These are phyloP conservation scores for Chromis chromis DNA, from an alignment of 2,797 vertebrate species.

Conservation along the genomic window DNA sequence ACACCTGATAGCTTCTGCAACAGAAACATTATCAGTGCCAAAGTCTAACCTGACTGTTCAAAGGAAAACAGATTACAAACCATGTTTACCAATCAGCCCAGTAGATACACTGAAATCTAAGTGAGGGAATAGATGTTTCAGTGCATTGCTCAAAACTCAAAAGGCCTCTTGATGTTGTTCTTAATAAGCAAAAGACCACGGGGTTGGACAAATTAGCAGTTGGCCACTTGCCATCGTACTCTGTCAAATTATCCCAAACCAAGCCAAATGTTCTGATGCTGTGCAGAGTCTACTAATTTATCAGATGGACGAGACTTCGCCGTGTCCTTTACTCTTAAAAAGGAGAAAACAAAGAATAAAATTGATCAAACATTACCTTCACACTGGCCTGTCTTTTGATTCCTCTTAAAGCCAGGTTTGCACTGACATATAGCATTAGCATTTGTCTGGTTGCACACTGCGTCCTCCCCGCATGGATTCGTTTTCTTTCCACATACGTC, in stretches of 20 bases:
- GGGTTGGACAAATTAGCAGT: not conserved
- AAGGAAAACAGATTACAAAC: no score
- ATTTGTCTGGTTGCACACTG: constrained; percentile 94
- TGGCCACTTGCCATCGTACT: not conserved
- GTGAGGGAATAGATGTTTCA: not conserved
- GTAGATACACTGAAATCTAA: not conserved
- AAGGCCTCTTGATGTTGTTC: not conserved
- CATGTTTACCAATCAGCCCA: no score
- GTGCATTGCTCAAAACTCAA: not conserved
- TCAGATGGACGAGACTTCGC: not conserved
- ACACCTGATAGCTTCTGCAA: no score
- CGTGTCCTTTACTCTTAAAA: not conserved
- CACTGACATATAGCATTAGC: constrained; percentile 92
- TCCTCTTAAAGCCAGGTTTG: constrained; percentile 95
- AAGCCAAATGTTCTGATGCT: not conserved
- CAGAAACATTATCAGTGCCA: no score
- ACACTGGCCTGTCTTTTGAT: constrained; percentile 90
- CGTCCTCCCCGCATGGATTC: constrained; percentile 96
- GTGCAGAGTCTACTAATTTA: not conserved
- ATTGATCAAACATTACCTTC: constrained; percentile 88
- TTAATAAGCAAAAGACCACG: not conserved
- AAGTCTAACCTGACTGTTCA: no score
- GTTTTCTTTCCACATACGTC: constrained; percentile 93
- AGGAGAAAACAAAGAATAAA: not conserved
- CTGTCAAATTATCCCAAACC: not conserved